Percentiles rank a stretch among this genome's conserved stretches.
Evolutionary conservation across 2,113 vertebrate species (phyloP).

Genomic region (Oxyruncus cristatus): DNA sequence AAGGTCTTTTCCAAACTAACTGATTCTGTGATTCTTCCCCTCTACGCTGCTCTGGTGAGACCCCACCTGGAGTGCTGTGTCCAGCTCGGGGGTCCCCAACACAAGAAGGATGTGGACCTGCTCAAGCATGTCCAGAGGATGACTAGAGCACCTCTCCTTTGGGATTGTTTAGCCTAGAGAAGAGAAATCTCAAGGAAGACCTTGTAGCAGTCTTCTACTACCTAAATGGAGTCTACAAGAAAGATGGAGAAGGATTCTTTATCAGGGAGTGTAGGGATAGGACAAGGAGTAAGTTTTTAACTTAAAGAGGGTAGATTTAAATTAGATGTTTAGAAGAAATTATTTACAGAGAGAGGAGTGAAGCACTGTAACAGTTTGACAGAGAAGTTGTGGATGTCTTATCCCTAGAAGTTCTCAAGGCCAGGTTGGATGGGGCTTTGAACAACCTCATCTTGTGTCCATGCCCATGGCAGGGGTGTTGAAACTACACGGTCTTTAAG

Average conservation of each 20-base stretch:
- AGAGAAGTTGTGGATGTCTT: accelerated
- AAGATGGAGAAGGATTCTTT: background rate
- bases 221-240: background rate
- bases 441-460: background rate
- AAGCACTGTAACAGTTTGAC: background rate
- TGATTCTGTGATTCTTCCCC: background rate
- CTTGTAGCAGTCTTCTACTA: background rate
- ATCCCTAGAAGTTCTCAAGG: background rate
- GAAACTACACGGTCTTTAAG: background rate
- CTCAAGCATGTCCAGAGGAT: background rate
- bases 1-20: background rate
- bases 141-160: background rate
- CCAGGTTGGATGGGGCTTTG: background rate
- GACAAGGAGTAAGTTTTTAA: background rate
- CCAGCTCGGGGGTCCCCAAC: background rate
- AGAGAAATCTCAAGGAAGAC: background rate
- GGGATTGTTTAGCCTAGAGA: background rate
- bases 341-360: background rate
- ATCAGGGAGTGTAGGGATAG: background rate
- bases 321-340: background rate
- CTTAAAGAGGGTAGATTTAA: background rate
- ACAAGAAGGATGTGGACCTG: background rate
- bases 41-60: background rate
- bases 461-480: background rate
- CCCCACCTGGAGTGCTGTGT: background rate